These are phyloP conservation scores for Telmatherina bonti DNA, from an alignment of 2,797 vertebrate species.

Conservation along the genomic window DNA sequence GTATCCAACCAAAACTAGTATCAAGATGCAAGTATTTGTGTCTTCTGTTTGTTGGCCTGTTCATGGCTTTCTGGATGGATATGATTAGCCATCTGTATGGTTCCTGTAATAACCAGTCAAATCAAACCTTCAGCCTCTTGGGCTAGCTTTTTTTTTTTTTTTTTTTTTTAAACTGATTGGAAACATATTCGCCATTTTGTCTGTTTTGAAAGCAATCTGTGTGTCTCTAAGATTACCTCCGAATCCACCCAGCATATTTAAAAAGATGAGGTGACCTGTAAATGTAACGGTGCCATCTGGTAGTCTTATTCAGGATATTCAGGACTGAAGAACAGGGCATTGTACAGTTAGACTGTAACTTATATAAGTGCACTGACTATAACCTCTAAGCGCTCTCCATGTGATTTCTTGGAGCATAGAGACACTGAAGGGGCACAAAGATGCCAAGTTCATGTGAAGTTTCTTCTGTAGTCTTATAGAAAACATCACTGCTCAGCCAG, in stretches of 20 bases:
- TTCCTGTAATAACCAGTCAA: background rate
- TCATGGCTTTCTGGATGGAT: background rate
- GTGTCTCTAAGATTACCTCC: background rate
- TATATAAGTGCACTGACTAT: conserved; percentile 54
- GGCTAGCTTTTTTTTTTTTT: background rate
- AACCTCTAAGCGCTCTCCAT: conserved; percentile 5
- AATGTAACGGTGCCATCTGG: conserved; percentile 41
- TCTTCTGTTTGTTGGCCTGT: background rate
- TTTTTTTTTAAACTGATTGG: background rate
- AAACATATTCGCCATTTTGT: background rate
- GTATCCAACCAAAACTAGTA: background rate
- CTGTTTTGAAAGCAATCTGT: background rate
- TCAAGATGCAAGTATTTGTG: background rate
- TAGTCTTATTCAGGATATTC: conserved; percentile 21
- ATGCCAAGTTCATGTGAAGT: background rate
- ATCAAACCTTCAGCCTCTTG: background rate
- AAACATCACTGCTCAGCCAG: conserved; percentile 8
- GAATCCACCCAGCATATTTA: background rate
- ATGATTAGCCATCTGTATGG: background rate
- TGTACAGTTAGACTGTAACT: conserved; percentile 32
- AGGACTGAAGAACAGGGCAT: conserved; percentile 7
- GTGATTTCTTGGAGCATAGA: conserved; percentile 24
- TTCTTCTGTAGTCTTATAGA: background rate
- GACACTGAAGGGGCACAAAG: conserved; percentile 9
- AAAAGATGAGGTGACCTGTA: background rate